A percentile compares a stretch with the other conserved stretches of the same genome.
These are phyloP conservation scores for Tridacna crocea DNA, from an alignment of 2,888 invertebrate genomes.

Conservation along the genomic window DNA sequence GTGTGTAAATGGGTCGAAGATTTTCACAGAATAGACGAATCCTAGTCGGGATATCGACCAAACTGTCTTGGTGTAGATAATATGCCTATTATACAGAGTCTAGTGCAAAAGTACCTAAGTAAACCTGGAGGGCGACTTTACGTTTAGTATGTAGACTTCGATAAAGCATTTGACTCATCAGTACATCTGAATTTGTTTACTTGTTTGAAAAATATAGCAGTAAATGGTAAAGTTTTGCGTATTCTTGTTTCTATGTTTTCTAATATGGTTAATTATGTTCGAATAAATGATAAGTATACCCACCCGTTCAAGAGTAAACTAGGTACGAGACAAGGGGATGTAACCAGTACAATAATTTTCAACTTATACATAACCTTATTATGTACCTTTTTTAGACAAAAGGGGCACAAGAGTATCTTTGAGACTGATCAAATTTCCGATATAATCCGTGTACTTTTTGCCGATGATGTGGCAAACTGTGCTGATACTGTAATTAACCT, in stretches of 20 bases:
- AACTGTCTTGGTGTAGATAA: not conserved
- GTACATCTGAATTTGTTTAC: not conserved
- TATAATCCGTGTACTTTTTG: not conserved
- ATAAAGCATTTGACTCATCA: not conserved
- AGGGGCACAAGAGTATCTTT: not conserved
- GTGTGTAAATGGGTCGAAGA: not conserved
- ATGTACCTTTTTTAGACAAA: not conserved
- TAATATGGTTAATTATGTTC: not conserved
- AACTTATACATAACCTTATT: not conserved
- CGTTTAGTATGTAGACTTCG: not conserved
- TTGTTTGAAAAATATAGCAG: not conserved
- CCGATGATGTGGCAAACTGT: slow-evolving; percentile 10
- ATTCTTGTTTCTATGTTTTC: not conserved
- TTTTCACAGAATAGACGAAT: not conserved
- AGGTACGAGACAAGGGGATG: not conserved
- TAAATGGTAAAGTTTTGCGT: not conserved
- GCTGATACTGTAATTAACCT: slow-evolving; percentile 12
- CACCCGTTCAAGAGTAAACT: not conserved
- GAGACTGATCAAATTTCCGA: not conserved
- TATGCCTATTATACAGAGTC: not conserved
- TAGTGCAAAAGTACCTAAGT: not conserved
- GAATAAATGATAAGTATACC: not conserved
- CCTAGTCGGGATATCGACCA: not conserved
- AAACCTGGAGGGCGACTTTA: not conserved
- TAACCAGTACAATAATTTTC: not conserved